Base-by-base conservation (phyloP, 2,113 vertebrate species). In the Triplophysa tibetana region DNA sequence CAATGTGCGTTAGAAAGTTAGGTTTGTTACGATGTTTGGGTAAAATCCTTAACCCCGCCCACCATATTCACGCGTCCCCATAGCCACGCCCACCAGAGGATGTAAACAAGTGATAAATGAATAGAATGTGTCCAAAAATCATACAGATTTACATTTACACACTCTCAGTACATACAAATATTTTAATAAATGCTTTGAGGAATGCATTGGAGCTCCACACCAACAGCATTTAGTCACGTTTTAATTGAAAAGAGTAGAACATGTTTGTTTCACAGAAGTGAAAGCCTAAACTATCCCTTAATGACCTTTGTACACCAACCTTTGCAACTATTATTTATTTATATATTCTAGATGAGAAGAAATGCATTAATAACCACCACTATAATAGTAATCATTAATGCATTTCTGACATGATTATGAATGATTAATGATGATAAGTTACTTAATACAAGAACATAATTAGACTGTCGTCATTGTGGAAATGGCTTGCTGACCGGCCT, bases 321-420 rank as follows among this genome's bases (percentile, higher is more conserved):
- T 50, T 52, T 45, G 43, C 43, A 45, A 45, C 43, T 12, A 6
- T 45, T 45, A 45, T 33, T 65, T 45, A 45, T 33, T 65, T 38
- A 17, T 26, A 17, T 17, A 16, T 70, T 54, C 19, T 29, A 24
- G 14, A 48, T 70, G 23, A 29, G 24, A 48, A 52, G 48, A 70
- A 29, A 56, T 19, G 33, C 69, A 72, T 72, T 26, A 26, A 72
- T 72, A 72, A 72, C 50, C 69, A 72, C 54, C 50, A 21, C 24
- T 21, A 2, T 17, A 33, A n/a, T 33, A 56, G 52, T 33, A 54
- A 70, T 38, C 7, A n/a, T 11, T 72, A 56, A 56, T 60, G 9
- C 54, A 16, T 60, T 60, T 60, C 52, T 60, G 29, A 48, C 56
- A 1, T 3, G 26, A 8, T 38, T 23, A 38, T 26, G 8, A n/a